Evolutionary conservation across 2,888 invertebrate species (phyloP), one percentile per base, ranked within the genome.

Genomic region (Agriopis aurantiaria): DNA sequence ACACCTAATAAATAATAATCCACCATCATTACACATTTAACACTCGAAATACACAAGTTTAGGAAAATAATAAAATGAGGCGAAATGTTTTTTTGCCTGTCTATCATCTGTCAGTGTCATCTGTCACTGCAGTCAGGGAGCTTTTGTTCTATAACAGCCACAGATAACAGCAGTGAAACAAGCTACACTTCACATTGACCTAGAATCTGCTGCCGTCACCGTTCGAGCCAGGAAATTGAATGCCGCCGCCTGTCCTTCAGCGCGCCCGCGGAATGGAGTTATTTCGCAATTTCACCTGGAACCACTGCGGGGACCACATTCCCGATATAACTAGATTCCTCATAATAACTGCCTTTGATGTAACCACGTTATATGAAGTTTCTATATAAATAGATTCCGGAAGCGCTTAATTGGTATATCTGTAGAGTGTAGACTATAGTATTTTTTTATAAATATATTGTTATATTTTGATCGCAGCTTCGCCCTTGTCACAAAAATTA

Each of bases 181-280:
- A 58, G 46, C 12, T 43, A 57, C 46, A 41, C 58, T 52, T 66
- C 58, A 70, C 70, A 58, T 71, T 82, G 83, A 82, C 83, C 82
- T 74, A 83, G 75, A 82, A 80, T 78, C 66, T 70, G 60, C 46
- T 63, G 53, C 46, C 64, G 53, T 48, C 58, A 65, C 62, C 59
- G 69, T 65, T 52, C 62, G 62, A 56, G 69, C 53, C 75, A 78
- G 84, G 85, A 85, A 85, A 85, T 84, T 82, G 82, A 80, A 77
- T 79, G 79, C 79, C 83, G 67, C 33, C 66, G 68, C 52, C 64
- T 66, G 73, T 60, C 74, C 65, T 68, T 65, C 65, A 66, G 49
- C 43, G 49, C 43, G 60, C 46, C 60, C 58, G 60, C 63, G 62
- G 63, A 64, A 67, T 66, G 53, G 45, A 58, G 66, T 59, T 63